Conservation (phyloP, 1,140 invertebrate genomes). For the Augochlora pura region DNA sequence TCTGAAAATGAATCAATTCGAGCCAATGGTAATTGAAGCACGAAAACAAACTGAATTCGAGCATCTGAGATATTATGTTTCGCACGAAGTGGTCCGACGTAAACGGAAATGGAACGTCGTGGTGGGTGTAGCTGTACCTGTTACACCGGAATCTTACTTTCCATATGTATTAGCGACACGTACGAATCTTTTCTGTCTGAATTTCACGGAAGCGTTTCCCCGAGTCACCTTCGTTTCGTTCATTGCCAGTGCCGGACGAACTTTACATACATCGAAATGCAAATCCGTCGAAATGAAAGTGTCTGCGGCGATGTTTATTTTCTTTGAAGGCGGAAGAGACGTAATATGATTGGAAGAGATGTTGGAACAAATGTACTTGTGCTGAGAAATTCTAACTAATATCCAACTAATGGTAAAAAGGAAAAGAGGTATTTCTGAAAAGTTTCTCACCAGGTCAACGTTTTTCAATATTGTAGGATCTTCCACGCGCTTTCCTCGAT, state of each 20-base stretch:
- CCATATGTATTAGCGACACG: constrained; percentile 19
- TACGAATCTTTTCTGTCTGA: constrained; percentile 1
- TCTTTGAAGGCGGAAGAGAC: neutral
- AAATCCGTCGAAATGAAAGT: constrained; percentile 2
- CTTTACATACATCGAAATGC: neutral
- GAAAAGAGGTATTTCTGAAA: no score
- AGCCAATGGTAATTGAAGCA: constrained; percentile 5
- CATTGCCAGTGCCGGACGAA: neutral
- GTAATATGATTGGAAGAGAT: neutral
- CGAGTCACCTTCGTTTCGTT: neutral
- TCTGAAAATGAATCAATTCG: constrained; percentile 8
- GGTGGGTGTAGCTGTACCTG: neutral
- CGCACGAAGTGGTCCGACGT: constrained; percentile 1
- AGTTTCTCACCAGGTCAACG: no score
- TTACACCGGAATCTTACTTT: constrained; percentile 26
- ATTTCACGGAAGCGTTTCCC: neutral
- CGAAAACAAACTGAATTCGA: constrained; percentile 37
- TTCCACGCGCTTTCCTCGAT: no score
- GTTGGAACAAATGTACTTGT: neutral
- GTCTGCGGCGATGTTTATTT: neutral
- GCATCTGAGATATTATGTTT: constrained; percentile 27
- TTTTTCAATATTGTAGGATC: no score
- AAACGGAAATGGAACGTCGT: constrained; percentile 11
- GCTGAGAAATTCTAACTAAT: no score
- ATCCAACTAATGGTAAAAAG: no score